Conservation (phyloP, 2,888 invertebrate genomes). For the Gymnoscelis rufifasciata region DNA sequence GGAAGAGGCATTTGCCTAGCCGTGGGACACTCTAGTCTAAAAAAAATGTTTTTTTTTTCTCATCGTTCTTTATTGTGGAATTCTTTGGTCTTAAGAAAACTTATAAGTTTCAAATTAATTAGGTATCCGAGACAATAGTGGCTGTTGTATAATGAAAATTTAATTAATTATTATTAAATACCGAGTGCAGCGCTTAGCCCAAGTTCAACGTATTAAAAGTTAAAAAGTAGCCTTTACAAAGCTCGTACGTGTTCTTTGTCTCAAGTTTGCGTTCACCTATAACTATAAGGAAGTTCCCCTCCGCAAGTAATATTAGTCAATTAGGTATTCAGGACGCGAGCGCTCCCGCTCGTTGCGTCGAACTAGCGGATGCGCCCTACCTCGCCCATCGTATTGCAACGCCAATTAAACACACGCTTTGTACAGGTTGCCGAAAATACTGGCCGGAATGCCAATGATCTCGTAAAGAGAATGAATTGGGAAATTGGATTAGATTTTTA, state of each 20-base stretch:
- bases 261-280: constrained; percentile 70
- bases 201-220: constrained; percentile 56
- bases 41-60: no score
- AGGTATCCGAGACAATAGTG: no score
- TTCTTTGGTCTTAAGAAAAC: no score
- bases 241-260: constrained; percentile 72
- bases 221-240: constrained; percentile 64
- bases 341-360: constrained; percentile 58
- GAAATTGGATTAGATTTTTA: no score
- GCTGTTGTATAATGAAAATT: no score
- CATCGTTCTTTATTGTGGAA: no score
- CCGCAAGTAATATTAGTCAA: constrained; percentile 75
- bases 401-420: constrained; percentile 39
- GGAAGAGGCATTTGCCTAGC: no score
- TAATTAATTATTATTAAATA: no score
- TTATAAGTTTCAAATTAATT: no score
- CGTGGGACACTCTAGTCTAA: no score
- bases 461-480: neutral
- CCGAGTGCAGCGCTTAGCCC: constrained; percentile 29
- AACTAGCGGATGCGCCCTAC: constrained; percentile 41
- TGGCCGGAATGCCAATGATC: constrained; percentile 4
- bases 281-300: constrained; percentile 68
- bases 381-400: constrained; percentile 41
- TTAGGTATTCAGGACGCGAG: constrained; percentile 76
- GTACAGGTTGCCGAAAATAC: constrained; percentile 16